These are phyloP conservation scores for Pseudanteris insignis DNA, from an alignment of 2,888 invertebrate species.

Conservation along the genomic window DNA sequence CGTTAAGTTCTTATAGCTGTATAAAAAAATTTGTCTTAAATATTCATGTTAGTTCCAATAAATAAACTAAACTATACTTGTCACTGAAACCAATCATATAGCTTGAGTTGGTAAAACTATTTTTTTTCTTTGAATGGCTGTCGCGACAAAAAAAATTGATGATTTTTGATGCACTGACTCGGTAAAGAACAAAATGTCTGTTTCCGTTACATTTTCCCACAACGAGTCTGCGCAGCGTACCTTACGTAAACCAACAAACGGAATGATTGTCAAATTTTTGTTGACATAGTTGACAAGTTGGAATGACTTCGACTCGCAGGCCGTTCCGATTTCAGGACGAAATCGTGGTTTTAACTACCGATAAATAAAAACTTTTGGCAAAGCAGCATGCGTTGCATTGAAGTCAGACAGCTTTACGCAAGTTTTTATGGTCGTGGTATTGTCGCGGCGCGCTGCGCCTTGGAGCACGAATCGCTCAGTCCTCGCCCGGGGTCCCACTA, in stretches of 20 bases:
- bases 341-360: constrained; percentile 50
- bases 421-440: constrained; percentile 55
- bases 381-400: constrained; percentile 28
- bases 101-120: too few species aligned
- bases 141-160: too few species aligned
- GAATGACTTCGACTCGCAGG: constrained; percentile 13
- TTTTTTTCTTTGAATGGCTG: too few species aligned
- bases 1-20: too few species aligned
- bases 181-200: too few species aligned
- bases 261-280: constrained; percentile 21
- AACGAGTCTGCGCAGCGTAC: background rate
- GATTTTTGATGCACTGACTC: too few species aligned
- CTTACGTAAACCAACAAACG: constrained; percentile 4
- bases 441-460: constrained; percentile 48
- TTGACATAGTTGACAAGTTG: constrained; percentile 20
- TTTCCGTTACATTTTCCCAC: too few species aligned
- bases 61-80: too few species aligned
- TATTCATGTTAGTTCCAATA: too few species aligned
- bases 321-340: constrained; percentile 13
- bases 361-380: constrained; percentile 57
- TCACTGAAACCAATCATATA: too few species aligned
- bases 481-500: constrained; percentile 17
- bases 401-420: constrained; percentile 56
- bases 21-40: too few species aligned
- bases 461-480: constrained; percentile 15